phyloP scores from a whole-genome alignment of 1,140 invertebrate genomes.

The Oncopodura yosiiana region DNA sequence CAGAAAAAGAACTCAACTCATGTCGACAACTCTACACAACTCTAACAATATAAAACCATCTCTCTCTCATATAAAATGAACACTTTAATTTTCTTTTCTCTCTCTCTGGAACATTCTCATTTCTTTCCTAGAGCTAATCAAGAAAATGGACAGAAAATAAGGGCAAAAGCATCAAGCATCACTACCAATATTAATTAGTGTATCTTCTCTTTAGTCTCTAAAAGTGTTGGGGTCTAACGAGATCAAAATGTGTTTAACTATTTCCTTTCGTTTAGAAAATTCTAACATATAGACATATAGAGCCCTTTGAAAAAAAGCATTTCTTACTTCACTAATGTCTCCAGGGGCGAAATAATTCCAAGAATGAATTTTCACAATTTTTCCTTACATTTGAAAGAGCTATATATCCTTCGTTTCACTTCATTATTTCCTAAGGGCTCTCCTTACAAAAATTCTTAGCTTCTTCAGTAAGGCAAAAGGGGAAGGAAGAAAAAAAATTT shows the following conservation, averaged over 20 bases:
- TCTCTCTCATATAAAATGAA: too few species aligned
- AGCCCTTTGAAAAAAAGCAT: not conserved
- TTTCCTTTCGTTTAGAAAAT: not conserved
- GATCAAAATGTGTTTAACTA: constrained; percentile 30
- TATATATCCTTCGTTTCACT: constrained; percentile 7
- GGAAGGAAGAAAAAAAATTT: constrained; percentile 10
- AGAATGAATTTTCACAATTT: constrained; percentile 1
- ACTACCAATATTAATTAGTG: constrained; percentile 28
- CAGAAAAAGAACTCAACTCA: too few species aligned
- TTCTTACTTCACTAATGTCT: constrained; percentile 2
- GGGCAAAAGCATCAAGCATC: constrained; percentile 16
- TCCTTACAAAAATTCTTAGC: not conserved
- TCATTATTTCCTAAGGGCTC: not conserved
- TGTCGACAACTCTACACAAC: too few species aligned
- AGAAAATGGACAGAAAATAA: constrained; percentile 30
- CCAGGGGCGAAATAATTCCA: constrained; percentile 6
- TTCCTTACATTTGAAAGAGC: not conserved
- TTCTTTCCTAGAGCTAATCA: constrained; percentile 13
- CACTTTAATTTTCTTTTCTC: too few species aligned
- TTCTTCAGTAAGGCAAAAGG: not conserved
- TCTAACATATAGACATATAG: not conserved
- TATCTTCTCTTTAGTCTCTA: not conserved
- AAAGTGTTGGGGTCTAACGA: constrained; percentile 23
- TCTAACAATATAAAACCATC: too few species aligned
- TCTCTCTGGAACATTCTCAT: not conserved